Conservation (phyloP, 2,797 vertebrate species). For the Cichlasoma orientale region DNA sequence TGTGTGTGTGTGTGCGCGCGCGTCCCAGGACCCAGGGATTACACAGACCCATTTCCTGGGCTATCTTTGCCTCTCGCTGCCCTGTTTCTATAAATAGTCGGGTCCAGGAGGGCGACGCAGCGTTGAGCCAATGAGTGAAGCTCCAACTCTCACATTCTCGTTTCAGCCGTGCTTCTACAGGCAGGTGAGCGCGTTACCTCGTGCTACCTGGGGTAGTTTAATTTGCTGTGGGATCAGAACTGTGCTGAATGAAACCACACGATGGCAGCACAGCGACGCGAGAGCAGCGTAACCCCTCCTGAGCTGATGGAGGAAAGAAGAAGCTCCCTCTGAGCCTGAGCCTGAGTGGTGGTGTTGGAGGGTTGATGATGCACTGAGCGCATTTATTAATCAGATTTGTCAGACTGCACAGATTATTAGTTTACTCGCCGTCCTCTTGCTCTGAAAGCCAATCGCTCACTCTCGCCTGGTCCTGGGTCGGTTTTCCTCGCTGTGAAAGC, state of each 20-base stretch:
- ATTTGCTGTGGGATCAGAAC: neutral
- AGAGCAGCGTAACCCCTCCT: neutral
- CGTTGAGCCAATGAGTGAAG: neutral
- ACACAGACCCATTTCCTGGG: slow-evolving; percentile 74
- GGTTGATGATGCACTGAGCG: neutral
- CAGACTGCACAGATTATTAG: neutral
- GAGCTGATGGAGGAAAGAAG: neutral
- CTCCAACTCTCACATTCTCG: neutral
- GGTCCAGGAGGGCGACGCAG: slow-evolving; percentile 44
- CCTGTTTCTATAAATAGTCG: slow-evolving; percentile 74
- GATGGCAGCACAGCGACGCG: slow-evolving; percentile 7
- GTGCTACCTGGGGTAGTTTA: neutral
- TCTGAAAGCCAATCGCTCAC: slow-evolving; percentile 28
- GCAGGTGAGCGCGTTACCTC: neutral
- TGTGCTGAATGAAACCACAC: neutral
- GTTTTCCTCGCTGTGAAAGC: neutral
- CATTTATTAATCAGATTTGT: neutral
- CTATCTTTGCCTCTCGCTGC: slow-evolving; percentile 70
- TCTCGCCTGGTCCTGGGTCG: slow-evolving; percentile 19
- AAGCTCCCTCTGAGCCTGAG: neutral
- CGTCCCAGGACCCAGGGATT: slow-evolving; percentile 49
- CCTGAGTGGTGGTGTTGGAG: neutral
- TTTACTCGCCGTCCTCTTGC: neutral
- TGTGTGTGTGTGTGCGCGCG: neutral
- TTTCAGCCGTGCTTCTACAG: neutral